Conservation (phyloP, 1,140 invertebrate genomes). For the Drosophila insularis region DNA sequence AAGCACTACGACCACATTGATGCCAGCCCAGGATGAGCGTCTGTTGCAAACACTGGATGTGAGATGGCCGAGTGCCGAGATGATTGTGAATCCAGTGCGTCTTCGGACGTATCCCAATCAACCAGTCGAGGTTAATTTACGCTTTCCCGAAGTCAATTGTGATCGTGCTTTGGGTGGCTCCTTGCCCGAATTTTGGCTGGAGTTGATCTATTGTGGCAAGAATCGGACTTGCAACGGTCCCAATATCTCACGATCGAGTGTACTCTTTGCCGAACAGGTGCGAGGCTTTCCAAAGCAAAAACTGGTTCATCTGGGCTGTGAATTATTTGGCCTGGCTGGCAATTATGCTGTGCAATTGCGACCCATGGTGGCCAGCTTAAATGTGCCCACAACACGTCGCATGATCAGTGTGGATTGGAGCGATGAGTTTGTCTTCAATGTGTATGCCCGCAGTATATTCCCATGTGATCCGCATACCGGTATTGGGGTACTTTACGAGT, state of each 20-base stretch:
- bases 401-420: slow-evolving; percentile 89
- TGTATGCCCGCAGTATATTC: slow-evolving; percentile 90
- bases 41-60: slow-evolving; percentile 85
- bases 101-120: slow-evolving; percentile 90
- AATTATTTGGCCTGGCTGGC: slow-evolving; percentile 90
- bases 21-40: slow-evolving; percentile 70
- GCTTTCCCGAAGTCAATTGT: slow-evolving; percentile 88
- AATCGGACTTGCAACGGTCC: slow-evolving; percentile 81
- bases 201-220: slow-evolving; percentile 90
- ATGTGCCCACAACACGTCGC: slow-evolving; percentile 86
- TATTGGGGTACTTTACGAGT: slow-evolving; percentile 90
- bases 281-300: slow-evolving; percentile 87
- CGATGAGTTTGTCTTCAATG: slow-evolving; percentile 91
- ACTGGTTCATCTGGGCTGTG: slow-evolving; percentile 87
- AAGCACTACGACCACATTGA: slow-evolving; percentile 63
- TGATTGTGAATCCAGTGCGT: slow-evolving; percentile 88
- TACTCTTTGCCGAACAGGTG: slow-evolving; percentile 87
- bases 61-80: slow-evolving; percentile 89
- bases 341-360: slow-evolving; percentile 88
- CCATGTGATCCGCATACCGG: slow-evolving; percentile 88
- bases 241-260: slow-evolving; percentile 82
- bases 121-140: slow-evolving; percentile 87
- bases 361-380: slow-evolving; percentile 84
- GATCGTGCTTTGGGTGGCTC: slow-evolving; percentile 81
- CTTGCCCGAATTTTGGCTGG: slow-evolving; percentile 88